Evolutionary conservation across 2,888 invertebrate genomes (phyloP).

Genomic region (Stenichneumon culpator): DNA sequence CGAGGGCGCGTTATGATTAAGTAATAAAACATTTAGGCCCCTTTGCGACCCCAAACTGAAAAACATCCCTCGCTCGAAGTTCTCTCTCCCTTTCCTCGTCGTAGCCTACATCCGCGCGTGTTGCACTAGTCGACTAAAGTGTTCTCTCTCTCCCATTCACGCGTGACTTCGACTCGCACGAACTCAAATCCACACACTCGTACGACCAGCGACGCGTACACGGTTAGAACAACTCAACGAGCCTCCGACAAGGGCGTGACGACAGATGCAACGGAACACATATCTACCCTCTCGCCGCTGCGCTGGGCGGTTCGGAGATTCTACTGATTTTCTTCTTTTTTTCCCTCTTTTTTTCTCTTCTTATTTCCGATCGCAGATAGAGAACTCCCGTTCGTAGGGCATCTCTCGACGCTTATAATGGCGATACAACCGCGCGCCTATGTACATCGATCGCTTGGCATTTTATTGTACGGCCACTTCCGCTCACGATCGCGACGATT

Average conservation of each 20-base stretch:
- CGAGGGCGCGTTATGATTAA: slow-evolving; percentile 83
- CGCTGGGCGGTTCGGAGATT: slow-evolving; percentile 79
- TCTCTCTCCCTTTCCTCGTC: slow-evolving; percentile 3
- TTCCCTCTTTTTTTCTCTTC: slow-evolving; percentile 44
- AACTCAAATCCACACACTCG: slow-evolving; percentile 53
- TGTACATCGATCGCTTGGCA: slow-evolving; percentile 53
- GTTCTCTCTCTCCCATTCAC: slow-evolving; percentile 65
- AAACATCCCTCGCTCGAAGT: slow-evolving; percentile 76
- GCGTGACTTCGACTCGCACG: slow-evolving; percentile 75
- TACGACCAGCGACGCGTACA: slow-evolving; percentile 34
- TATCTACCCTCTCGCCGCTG: slow-evolving; percentile 80
- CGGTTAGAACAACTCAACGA: slow-evolving; percentile 27
- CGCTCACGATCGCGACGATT: slow-evolving; percentile 43
- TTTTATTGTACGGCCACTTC: slow-evolving; percentile 65
- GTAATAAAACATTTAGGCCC: slow-evolving; percentile 84
- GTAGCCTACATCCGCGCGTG: slow-evolving; percentile 8
- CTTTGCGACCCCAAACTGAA: slow-evolving; percentile 75
- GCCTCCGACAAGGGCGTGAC: slow-evolving; percentile 81
- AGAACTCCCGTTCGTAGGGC: slow-evolving; percentile 46
- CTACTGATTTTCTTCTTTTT: slow-evolving; percentile 78
- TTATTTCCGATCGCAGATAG: slow-evolving; percentile 67
- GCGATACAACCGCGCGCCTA: slow-evolving; percentile 26
- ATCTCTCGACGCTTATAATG: slow-evolving; percentile 54
- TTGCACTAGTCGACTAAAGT: slow-evolving; percentile 7
- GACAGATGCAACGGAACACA: slow-evolving; percentile 84